These are phyloP conservation scores for Miniopterus natalensis DNA, from an alignment of 2,113 vertebrate genomes.

Conservation along the genomic window DNA sequence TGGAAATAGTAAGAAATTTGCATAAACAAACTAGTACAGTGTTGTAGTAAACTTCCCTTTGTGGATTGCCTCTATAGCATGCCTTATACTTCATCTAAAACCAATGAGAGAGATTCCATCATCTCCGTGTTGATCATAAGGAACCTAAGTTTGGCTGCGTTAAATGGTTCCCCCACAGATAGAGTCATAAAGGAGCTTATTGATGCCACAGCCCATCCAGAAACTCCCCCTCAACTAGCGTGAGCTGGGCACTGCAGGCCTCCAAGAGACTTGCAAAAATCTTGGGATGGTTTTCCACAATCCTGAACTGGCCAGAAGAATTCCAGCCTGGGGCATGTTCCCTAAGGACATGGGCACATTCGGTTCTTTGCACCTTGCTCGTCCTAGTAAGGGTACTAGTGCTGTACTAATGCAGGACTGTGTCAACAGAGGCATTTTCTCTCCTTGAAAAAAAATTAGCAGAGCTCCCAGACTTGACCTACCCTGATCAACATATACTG, in stretches of 20 bases:
- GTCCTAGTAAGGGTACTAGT: neutral
- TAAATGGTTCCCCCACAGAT: neutral
- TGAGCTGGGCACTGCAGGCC: neutral
- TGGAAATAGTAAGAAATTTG: constrained; percentile 24
- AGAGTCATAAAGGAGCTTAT: neutral
- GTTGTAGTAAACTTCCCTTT: neutral
- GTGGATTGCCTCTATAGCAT: neutral
- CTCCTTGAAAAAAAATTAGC: neutral
- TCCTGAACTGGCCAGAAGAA: neutral
- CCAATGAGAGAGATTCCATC: neutral
- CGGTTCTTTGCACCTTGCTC: neutral
- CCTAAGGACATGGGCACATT: neutral
- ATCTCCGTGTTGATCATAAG: neutral
- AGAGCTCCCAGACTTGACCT: neutral
- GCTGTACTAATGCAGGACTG: neutral
- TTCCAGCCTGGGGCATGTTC: neutral
- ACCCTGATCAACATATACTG: neutral
- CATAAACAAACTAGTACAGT: neutral
- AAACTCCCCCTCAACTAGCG: neutral
- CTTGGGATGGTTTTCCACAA: neutral
- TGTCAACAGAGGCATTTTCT: neutral
- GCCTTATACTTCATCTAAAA: neutral
- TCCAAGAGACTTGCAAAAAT: neutral
- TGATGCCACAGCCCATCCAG: neutral
- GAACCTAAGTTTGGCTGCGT: neutral